Base-by-base conservation (phyloP, 2,888 invertebrate species). In the Himalopsyche anomala region DNA sequence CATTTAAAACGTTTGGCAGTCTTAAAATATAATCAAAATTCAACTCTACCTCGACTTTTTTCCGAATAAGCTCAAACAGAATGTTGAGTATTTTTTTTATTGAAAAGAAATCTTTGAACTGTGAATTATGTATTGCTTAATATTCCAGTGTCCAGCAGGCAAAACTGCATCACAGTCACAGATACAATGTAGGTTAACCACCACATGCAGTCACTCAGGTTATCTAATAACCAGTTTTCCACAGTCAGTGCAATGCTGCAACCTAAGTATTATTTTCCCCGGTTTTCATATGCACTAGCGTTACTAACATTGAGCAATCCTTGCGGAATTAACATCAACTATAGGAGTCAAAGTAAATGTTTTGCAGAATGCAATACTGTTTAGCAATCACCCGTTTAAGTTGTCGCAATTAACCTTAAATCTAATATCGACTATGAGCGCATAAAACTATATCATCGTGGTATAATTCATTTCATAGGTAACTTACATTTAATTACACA, bases 221-320 rank as follows among this genome's bases (percentile, higher is more conserved):
- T 86, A 86, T 87, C 83, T 81, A 85, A 85, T 84, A 74, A 87
- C 87, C 82, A 81, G 87, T 87, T 85, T 84, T 85, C 86, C 51
- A 80, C 82, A 83, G 82, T 79, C 51, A 86, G 83, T 86, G 86
- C 87, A 86, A 84, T 74, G 80, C 62, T 86, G 85, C 83, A 85
- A 83, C 56, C 17, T 36, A 45, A 80, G 80, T 79, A 84, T 45
- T 42, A 82, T 38, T 82, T 74, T 81, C 40, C 80, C 85, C 83
- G 80, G 80, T 83, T 83, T 83, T 83, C 83, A 83, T 80, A 40
- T 51, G 45, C 45, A 62, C 45, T 28, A 36, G 85, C 69, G n/a
- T 81, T 56, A 51, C 82, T 74, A n/a, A 80, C 62, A 83, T 83
- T 80, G 56, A 28, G 80, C 19, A 85, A 82, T 28, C 2, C 74